Conservation (phyloP, 2,888 invertebrate genomes). For the Caenorhabditis uteleia region DNA sequence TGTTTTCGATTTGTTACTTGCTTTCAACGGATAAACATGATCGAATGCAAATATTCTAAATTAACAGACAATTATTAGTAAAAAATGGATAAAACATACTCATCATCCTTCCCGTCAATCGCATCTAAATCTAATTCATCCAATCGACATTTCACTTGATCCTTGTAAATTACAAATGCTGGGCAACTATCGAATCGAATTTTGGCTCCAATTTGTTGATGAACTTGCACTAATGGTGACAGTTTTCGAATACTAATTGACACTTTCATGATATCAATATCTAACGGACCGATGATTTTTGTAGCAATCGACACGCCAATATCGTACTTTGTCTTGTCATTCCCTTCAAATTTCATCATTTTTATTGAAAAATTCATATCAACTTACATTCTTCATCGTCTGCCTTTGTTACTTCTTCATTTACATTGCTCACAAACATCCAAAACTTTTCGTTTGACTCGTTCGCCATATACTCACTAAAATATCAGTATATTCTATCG, state of each 20-base stretch:
- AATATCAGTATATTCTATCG: background rate
- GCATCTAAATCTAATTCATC: no score
- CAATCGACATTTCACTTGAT: no score
- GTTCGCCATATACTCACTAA: slow-evolving; percentile 9
- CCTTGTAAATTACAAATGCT: no score
- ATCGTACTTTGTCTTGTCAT: background rate
- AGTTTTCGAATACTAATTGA: slow-evolving; percentile 8
- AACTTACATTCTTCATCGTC: background rate
- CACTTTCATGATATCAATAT: slow-evolving; percentile 6
- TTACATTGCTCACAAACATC: slow-evolving; percentile 5
- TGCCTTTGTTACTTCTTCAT: background rate
- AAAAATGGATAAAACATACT: no score
- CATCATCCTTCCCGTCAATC: no score
- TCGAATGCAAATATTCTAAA: no score
- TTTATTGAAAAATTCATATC: background rate
- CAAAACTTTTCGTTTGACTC: slow-evolving; percentile 7
- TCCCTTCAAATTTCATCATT: slow-evolving; percentile 1
- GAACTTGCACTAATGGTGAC: slow-evolving; percentile 16
- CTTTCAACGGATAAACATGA: no score
- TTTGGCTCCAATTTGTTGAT: slow-evolving; percentile 1
- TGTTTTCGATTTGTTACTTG: no score
- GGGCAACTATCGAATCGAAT: background rate
- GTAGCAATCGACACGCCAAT: slow-evolving; percentile 1
- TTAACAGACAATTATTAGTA: no score
- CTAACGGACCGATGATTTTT: slow-evolving; percentile 2